phyloP scores from a whole-genome alignment of 1,140 invertebrate species.

The Papilio aristodemus region DNA sequence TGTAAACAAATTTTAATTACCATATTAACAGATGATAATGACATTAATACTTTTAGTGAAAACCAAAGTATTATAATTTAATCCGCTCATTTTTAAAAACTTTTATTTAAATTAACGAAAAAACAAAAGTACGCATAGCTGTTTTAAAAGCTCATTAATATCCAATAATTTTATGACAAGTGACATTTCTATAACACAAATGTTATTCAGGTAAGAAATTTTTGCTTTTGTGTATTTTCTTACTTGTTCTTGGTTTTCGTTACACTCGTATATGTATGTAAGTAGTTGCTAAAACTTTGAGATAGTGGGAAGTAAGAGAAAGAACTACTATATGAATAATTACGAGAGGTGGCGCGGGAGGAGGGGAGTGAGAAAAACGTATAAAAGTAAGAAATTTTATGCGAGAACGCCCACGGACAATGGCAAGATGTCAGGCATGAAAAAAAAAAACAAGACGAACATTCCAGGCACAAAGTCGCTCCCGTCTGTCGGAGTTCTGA shows the following conservation, averaged over 20 bases:
- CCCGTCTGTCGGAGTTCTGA: slow-evolving; percentile 2
- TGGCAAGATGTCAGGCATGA: slow-evolving; percentile 27
- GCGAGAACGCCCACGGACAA: slow-evolving; percentile 15
- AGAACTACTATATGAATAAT: slow-evolving; percentile 20
- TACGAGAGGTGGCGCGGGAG: slow-evolving; percentile 5
- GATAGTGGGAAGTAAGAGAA: slow-evolving; percentile 18
- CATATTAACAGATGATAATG: too few relatives aligned
- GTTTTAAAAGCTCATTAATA: too few relatives aligned
- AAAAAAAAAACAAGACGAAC: slow-evolving; percentile 15
- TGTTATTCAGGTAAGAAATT: background rate
- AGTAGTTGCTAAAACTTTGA: slow-evolving; percentile 17
- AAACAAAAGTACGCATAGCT: too few relatives aligned
- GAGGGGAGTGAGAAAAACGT: background rate
- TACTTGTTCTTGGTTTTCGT: background rate
- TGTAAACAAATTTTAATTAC: too few relatives aligned
- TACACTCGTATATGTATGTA: slow-evolving; percentile 6
- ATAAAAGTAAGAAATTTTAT: slow-evolving; percentile 32
- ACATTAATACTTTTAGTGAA: too few relatives aligned
- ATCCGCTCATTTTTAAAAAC: too few relatives aligned
- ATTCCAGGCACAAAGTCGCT: background rate
- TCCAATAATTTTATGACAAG: too few relatives aligned
- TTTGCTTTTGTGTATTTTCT: background rate
- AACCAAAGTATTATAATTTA: too few relatives aligned
- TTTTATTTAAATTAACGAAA: too few relatives aligned
- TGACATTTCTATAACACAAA: too few relatives aligned